Base-by-base conservation (phyloP, 2,888 invertebrate genomes). In the Lasioglossum leucozonium region DNA sequence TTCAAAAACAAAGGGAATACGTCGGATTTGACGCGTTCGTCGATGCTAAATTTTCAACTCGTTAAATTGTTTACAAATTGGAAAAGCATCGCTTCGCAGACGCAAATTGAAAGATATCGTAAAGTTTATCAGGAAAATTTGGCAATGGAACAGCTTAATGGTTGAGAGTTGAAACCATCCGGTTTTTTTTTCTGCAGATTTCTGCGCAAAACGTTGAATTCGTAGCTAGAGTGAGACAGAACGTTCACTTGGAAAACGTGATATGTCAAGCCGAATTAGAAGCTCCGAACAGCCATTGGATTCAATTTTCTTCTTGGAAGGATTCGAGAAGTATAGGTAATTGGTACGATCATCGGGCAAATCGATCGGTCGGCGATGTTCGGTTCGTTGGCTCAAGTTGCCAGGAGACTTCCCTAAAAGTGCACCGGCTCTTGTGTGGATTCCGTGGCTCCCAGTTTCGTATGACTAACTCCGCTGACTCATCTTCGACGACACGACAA, bases 391-490 rank as follows among this genome's bases (percentile, higher is more conserved):
- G 79, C 86, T 90, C 91, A 85, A 73, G 80, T 90, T 90, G 87
- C 90, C 79, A 84, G 81, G 75, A 88, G 82, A 91, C 92, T 89
- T 92, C 94, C 94, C 93, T 93, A 94, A 94, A 94, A 94, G 93
- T 93, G 94, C 93, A 84, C 86, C 89, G 87, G 93, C 93, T 91
- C 90, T 94, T 94, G 92, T 94, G 93, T 89, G 94, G 94, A 94
- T 94, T 93, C 94, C 79, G 88, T 91, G 85, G 76, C 89, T 83
- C 86, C 82, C 78, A 92, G 93, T 94, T 93, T 93, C 93, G 91
- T 91, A 92, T 94, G 93, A 94, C 94, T 93, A 93, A 93, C 88
- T 84, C 91, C 75, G 86, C 85, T 89, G 91, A 90, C 79, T 92
- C 89, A 90, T 88, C 86, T 79, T 83, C 69, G 51, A 67, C 51